These are phyloP conservation scores for Cantharis nigra DNA, from an alignment of 2,888 invertebrate species.

Conservation along the genomic window DNA sequence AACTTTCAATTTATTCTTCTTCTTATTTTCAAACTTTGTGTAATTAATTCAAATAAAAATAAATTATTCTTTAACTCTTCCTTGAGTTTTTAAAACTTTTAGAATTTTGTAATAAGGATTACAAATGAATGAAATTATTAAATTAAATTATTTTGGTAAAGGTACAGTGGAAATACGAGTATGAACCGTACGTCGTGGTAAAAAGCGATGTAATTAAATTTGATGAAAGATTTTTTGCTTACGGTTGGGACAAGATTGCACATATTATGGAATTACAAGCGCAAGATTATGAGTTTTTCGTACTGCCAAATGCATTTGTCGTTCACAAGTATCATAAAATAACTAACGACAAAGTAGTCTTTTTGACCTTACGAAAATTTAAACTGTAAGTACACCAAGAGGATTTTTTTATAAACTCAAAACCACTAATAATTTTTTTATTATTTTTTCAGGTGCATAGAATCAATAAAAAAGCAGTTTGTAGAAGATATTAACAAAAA, in stretches of 20 bases:
- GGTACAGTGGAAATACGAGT: slow-evolving; percentile 88
- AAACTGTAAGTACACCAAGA: not conserved
- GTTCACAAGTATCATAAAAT: slow-evolving; percentile 87
- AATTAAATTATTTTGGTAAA: slow-evolving; percentile 45
- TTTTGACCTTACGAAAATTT: not conserved
- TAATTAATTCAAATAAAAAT: too few species aligned
- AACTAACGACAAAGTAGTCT: not conserved
- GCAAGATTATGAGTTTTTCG: slow-evolving; percentile 67
- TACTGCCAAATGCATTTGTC: slow-evolving; percentile 84
- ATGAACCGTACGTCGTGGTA: slow-evolving; percentile 88
- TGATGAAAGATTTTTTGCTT: slow-evolving; percentile 89
- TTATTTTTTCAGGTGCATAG: not conserved
- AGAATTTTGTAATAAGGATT: too few species aligned
- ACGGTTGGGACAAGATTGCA: slow-evolving; percentile 95
- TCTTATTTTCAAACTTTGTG: too few species aligned
- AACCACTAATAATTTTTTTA: not conserved
- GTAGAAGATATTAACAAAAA: not conserved
- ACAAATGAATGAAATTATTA: not conserved
- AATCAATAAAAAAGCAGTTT: not conserved
- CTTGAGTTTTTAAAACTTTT: too few species aligned
- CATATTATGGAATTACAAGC: slow-evolving; percentile 85
- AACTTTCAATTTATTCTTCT: too few species aligned
- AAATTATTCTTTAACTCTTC: too few species aligned
- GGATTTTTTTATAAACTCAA: too few species aligned
- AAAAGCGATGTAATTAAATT: slow-evolving; percentile 74